Conservation (phyloP, 2,888 invertebrate genomes). For the Scelioninae gen. 1 region DNA sequence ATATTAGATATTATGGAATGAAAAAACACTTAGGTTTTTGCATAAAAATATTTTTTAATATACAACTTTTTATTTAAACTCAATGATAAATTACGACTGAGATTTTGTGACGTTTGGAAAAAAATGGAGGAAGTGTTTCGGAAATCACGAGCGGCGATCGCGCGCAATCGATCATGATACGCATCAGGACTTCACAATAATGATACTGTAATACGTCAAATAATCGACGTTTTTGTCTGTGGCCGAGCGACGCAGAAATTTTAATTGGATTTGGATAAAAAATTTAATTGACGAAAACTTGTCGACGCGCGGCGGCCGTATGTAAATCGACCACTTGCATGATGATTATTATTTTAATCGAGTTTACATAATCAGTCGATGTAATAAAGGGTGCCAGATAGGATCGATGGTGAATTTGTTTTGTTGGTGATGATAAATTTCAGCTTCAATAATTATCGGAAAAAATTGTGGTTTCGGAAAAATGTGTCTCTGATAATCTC, state of each 20-base stretch:
- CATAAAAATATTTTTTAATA: too few relatives aligned
- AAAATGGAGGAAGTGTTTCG: conserved; percentile 4
- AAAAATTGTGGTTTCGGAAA: conserved; percentile 3
- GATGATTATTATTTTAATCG: conserved; percentile 55
- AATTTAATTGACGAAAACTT: conserved; percentile 57
- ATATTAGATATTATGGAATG: too few relatives aligned
- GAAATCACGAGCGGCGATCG: conserved; percentile 21
- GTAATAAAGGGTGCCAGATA: conserved; percentile 33
- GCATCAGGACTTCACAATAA: conserved; percentile 51
- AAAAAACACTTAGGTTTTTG: too few relatives aligned
- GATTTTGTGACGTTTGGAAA: too few relatives aligned
- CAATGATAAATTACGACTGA: too few relatives aligned
- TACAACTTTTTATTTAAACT: too few relatives aligned
- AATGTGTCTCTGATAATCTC: conserved; percentile 22
- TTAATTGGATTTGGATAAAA: conserved; percentile 57
- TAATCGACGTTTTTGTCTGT: conserved; percentile 58
- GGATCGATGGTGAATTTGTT: conserved; percentile 32
- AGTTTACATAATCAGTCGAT: conserved; percentile 49
- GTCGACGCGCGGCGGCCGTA: conserved; percentile 19
- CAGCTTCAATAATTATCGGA: conserved; percentile 25
- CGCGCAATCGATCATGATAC: conserved; percentile 57
- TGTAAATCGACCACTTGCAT: conserved; percentile 34
- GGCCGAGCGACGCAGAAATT: conserved; percentile 39
- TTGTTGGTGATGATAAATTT: conserved; percentile 14
- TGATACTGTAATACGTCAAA: conserved; percentile 59